These are phyloP conservation scores for Calameuta idolon DNA, from an alignment of 2,888 invertebrate genomes.

Conservation along the genomic window DNA sequence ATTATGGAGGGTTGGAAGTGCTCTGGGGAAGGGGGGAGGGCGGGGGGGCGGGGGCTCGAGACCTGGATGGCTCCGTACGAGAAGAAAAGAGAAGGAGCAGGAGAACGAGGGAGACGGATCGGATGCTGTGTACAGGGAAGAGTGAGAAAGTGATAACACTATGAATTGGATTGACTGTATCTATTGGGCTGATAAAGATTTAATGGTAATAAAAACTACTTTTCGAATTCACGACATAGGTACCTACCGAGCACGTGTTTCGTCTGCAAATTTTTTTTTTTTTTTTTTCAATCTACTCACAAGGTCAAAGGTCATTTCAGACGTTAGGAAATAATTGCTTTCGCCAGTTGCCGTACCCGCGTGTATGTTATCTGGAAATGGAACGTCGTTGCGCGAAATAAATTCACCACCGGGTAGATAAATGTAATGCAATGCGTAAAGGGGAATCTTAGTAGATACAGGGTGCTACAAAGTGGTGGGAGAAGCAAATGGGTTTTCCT, in stretches of 20 bases:
- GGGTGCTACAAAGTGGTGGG: neutral
- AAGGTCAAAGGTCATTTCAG: neutral
- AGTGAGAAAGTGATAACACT: neutral
- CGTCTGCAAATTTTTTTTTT: neutral
- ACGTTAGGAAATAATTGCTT: neutral
- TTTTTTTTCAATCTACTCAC: neutral
- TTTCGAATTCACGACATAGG: neutral
- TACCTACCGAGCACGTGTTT: neutral
- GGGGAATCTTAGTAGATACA: neutral
- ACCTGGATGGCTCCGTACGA: conserved; percentile 8
- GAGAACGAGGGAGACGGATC: conserved; percentile 1
- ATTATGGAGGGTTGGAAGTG: conserved; percentile 60
- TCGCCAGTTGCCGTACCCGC: neutral
- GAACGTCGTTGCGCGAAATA: neutral
- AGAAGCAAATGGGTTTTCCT: conserved; percentile 23
- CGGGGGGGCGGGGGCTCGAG: conserved; percentile 20
- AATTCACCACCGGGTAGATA: neutral
- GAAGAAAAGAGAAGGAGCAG: conserved; percentile 23
- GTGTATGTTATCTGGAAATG: neutral
- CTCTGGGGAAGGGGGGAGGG: conserved; percentile 26
- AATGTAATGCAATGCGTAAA: neutral
- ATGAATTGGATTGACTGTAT: neutral
- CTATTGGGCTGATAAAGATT: neutral
- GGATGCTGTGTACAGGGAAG: neutral
- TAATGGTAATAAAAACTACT: neutral